phyloP scores from a whole-genome alignment of 1,140 invertebrate species.

The Ceratina calcarata region DNA sequence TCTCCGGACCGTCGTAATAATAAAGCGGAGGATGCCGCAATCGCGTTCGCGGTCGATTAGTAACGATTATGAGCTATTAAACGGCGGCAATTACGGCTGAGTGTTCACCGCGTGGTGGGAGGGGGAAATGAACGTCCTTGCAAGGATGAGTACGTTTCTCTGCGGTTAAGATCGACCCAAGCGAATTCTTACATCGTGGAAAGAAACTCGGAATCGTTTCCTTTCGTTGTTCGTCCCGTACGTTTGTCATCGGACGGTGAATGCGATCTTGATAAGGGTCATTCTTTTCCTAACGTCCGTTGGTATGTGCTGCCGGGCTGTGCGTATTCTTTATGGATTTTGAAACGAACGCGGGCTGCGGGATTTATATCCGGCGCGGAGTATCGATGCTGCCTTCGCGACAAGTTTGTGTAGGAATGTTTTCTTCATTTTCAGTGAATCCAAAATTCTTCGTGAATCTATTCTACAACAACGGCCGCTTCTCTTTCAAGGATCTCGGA shows the following conservation, averaged over 20 bases:
- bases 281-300: not conserved
- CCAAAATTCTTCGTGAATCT: no score
- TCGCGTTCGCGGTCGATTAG: constrained; percentile 75
- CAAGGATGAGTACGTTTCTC: constrained; percentile 69
- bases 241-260: constrained; percentile 1
- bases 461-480: no score
- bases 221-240: not conserved
- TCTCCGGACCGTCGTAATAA: constrained; percentile 69
- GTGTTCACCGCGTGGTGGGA: not conserved
- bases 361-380: constrained; percentile 22
- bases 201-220: not conserved
- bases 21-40: constrained; percentile 70
- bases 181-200: no score
- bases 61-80: constrained; percentile 77
- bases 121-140: constrained; percentile 70
- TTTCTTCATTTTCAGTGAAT: no score
- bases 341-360: constrained; percentile 35
- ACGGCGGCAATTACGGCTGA: constrained; percentile 70
- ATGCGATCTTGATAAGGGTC: constrained; percentile 40
- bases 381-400: constrained; percentile 1
- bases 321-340: constrained; percentile 32
- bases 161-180: no score
- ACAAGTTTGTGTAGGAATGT: not conserved
- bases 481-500: no score
- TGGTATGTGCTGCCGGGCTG: not conserved